Evolutionary conservation across 2,797 vertebrate species (phyloP).

Genomic region (Champsocephalus esox): DNA sequence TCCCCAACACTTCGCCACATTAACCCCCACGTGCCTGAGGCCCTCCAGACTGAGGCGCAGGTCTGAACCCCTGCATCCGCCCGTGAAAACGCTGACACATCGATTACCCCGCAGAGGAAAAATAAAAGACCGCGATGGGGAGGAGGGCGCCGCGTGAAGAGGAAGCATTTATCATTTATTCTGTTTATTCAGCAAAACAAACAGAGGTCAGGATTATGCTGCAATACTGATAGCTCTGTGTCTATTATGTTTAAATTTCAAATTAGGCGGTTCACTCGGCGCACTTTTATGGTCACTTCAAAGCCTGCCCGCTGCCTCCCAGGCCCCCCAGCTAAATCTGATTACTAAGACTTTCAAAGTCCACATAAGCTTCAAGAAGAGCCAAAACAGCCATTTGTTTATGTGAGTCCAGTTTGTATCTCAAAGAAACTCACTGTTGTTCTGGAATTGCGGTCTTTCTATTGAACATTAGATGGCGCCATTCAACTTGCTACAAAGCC

Average conservation of each 20-base stretch:
- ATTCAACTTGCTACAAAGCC: constrained; percentile 77
- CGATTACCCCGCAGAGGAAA: constrained; percentile 59
- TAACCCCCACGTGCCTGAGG: constrained; percentile 61
- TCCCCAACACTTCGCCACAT: constrained; percentile 35
- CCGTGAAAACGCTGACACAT: constrained; percentile 82
- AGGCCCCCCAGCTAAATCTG: constrained; percentile 58
- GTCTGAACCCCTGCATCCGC: constrained; percentile 71
- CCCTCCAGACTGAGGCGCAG: constrained; percentile 43
- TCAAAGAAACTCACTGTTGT: constrained; percentile 13
- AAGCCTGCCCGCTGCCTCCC: constrained; percentile 54
- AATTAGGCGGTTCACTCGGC: constrained; percentile 73
- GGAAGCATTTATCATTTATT: constrained; percentile 79
- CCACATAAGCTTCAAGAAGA: constrained; percentile 45
- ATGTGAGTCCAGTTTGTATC: constrained; percentile 42
- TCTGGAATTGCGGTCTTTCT: constrained; percentile 40
- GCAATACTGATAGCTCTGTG: constrained; percentile 72
- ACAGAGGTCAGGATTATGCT: constrained; percentile 76
- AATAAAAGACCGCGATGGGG: constrained; percentile 62
- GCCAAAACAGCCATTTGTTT: constrained; percentile 50
- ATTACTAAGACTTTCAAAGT: constrained; percentile 58
- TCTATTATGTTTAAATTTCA: constrained; percentile 80
- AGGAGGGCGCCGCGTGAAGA: constrained; percentile 54
- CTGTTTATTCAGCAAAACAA: constrained; percentile 83
- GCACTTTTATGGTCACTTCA: constrained; percentile 78
- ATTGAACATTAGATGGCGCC: constrained; percentile 82